Base-by-base conservation (phyloP, 2,113 vertebrate genomes). In the Chelonoidis abingdonii region DNA sequence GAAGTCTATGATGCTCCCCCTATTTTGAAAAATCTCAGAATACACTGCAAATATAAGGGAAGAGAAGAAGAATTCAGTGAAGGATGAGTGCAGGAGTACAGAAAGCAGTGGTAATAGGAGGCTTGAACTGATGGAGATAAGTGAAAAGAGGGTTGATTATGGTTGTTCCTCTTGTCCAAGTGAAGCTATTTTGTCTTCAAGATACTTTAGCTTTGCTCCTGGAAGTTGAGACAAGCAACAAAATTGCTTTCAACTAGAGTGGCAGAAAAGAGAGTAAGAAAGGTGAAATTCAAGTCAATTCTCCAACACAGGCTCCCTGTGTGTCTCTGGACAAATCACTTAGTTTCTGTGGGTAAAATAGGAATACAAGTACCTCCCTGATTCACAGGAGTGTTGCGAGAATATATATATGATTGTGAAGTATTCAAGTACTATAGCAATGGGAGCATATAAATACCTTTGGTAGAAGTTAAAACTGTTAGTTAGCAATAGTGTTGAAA, bases 1-100 rank as follows among this genome's bases (percentile, higher is more conserved):
- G 86, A 87, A 82, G n/a, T 38, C 65, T 38, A 5, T 38, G 9
- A 72, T 54, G 0, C 41, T 65, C 84, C 4, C 5, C 1, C 0
- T 59, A 80, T 21, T 84, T 78, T n/a, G 80, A 56, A 83, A 83
- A 16, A 50, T 8, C 49, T 69, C 8, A 86, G 6, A 24, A 35
- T 80, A 44, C 2, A 4, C 6, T 17, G 84, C 72, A 78, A 59
- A 54, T 79, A 62, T 81, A 13, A 13, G 8, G 84, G 1, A 79
- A 89, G 19, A n/a, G 3, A 54, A 75, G 62, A 72, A 41, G 19
- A 14, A 12, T 25, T 80, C 12, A 50, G 31, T 56, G 25, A 29
- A 44, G 9, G n/a, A 69, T 69, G 31, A 44, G 6, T 47, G 7
- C 44, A 44, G 24, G 8, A 6, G 4, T 76, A 6, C 10, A 29